Evolutionary conservation across 2,888 invertebrate genomes (phyloP), one percentile per base, ranked within the genome.

Genomic region (Atrina japonica): DNA sequence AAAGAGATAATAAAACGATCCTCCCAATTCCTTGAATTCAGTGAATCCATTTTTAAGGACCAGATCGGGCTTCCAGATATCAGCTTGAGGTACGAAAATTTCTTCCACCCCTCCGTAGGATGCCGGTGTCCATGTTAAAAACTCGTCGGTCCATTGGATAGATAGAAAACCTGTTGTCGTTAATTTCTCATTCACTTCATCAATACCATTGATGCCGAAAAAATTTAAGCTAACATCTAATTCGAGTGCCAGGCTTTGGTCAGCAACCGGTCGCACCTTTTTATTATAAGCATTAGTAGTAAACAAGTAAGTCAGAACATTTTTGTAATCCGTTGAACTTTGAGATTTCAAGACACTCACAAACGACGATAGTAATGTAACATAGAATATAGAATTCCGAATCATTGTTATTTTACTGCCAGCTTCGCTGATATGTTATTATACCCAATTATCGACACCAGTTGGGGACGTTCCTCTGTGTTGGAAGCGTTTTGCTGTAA

Each of bases 41-140:
- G 60, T 64, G 52, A 81, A 75, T 1, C 78, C 76, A 50, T 81
- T 81, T 35, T 76, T 70, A 0, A 79, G 61, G 3, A 77, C 72
- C 6, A 81, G 23, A 29, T 81, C 81, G 0, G 81, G 81, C 65
- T 76, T 81, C 81, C 81, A 81, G 14, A 79, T 64, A 6, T 60
- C 55, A n/a, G 69, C 72, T 43, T 74, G 49, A 14, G 9, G 23
- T 18, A 49, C 9, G 18, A 6, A 18, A n/a, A 21, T 27, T 3
- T 29, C 18, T 6, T 41, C 16, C 2, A 69, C n/a, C 0, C 59
- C 53, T 2, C 70, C 68, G n/a, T 76, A 69, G 6, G 25, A n/a
- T 1, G 53, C 53, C 21, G 65, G 56, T 25, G 58, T 16, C 73
- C 73, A 73, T 7, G 52, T 53, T 56, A 73, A 67, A 9, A n/a